Conservation (phyloP, 2,888 invertebrate species). For the Protodeltote pygarga region DNA sequence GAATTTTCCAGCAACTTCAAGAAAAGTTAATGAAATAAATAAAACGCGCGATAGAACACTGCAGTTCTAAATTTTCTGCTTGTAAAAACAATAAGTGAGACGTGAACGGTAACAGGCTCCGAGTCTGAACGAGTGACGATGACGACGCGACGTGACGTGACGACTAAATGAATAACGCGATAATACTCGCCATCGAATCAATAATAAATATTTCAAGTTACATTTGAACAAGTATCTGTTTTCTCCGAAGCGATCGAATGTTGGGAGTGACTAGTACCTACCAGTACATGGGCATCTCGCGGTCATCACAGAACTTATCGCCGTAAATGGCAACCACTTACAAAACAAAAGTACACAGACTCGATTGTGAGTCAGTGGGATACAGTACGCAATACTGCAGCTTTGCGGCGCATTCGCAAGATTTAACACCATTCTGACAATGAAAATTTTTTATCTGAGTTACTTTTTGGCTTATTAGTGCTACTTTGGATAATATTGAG, state of each 20-base stretch:
- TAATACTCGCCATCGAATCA: constrained; percentile 2
- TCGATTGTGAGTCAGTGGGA: constrained; percentile 62
- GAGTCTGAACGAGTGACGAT: too few species aligned
- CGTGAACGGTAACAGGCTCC: too few species aligned
- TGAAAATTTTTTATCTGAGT: constrained; percentile 24
- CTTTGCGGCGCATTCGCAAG: constrained; percentile 41
- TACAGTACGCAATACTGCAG: constrained; percentile 52
- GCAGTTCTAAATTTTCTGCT: neutral
- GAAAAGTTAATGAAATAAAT: too few species aligned
- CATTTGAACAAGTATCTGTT: constrained; percentile 19
- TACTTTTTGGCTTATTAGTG: constrained; percentile 3
- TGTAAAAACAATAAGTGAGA: too few species aligned
- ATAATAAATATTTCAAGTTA: constrained; percentile 14
- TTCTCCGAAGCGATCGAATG: constrained; percentile 17
- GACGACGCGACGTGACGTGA: neutral
- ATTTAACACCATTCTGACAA: constrained; percentile 43
- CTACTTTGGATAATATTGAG: too few species aligned
- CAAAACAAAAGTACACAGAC: constrained; percentile 67
- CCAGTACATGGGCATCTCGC: constrained; percentile 37
- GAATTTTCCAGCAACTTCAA: too few species aligned
- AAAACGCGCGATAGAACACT: neutral
- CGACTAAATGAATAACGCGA: neutral
- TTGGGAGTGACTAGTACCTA: constrained; percentile 12
- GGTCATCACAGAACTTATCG: constrained; percentile 45
- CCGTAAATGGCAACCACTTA: constrained; percentile 69